Evolutionary conservation across 1,140 invertebrate species (phyloP).

Genomic region (Campodea augens): DNA sequence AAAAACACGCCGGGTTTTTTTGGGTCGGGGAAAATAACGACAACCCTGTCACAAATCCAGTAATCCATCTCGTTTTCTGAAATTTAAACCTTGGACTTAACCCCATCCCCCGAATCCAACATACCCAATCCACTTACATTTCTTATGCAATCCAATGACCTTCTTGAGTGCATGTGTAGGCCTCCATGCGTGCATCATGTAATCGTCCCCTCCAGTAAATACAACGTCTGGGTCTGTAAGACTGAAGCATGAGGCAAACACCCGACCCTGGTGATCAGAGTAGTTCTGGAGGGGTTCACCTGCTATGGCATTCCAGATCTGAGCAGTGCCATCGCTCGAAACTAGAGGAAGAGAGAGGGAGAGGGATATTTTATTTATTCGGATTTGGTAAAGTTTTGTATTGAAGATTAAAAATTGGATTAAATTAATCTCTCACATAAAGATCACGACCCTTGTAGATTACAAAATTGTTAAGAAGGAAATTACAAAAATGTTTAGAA

Average conservation of each 20-base stretch:
- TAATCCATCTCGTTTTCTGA: too few species aligned
- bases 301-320: constrained; percentile 49
- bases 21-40: too few species aligned
- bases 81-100: too few species aligned
- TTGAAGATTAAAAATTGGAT: constrained; percentile 1
- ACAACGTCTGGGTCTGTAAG: constrained; percentile 37
- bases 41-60: too few species aligned
- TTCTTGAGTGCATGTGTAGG: too few species aligned
- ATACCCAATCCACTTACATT: too few species aligned
- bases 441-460: background rate
- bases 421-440: background rate
- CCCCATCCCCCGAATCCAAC: too few species aligned
- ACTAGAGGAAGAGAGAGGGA: too few species aligned
- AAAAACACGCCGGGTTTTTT: too few species aligned
- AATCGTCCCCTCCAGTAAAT: constrained; percentile 38
- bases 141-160: too few species aligned
- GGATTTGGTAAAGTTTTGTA: too few species aligned
- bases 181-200: constrained; percentile 38
- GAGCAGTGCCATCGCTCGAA: background rate
- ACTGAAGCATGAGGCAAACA: constrained; percentile 41
- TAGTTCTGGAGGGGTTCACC: constrained; percentile 34
- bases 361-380: too few species aligned
- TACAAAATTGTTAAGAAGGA: background rate
- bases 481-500: background rate
- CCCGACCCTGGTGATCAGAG: constrained; percentile 26